Evolutionary conservation across 2,797 vertebrate species (phyloP).

Genomic region (Antrozous pallidus): DNA sequence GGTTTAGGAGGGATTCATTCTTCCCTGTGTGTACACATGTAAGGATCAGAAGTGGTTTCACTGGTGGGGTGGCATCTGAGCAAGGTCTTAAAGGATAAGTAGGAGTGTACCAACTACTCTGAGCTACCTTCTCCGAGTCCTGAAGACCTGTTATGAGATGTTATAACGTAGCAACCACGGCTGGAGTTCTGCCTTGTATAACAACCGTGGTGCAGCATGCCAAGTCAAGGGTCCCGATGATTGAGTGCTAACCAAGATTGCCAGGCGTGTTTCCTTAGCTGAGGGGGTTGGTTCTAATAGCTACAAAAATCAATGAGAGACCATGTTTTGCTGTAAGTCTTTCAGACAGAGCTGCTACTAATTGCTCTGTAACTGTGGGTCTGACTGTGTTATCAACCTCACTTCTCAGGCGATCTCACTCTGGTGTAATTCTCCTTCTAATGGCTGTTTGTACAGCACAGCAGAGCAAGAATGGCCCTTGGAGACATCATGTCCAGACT

Average conservation of each 20-base stretch:
- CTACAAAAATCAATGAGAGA: constrained; percentile 46
- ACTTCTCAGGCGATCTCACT: not conserved
- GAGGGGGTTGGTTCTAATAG: constrained; percentile 14
- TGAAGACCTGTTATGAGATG: not conserved
- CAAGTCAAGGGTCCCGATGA: not conserved
- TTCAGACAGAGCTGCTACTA: constrained; percentile 35
- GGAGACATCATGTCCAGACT: constrained; percentile 25
- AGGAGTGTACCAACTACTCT: too few species aligned
- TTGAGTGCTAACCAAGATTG: not conserved
- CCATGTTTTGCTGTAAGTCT: constrained; percentile 25
- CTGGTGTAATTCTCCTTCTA: constrained; percentile 29
- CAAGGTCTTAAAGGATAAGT: not conserved
- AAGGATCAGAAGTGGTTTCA: not conserved
- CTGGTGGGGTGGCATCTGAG: not conserved
- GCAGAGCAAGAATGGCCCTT: not conserved
- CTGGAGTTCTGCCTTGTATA: not conserved
- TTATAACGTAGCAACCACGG: not conserved
- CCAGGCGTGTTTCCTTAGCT: constrained; percentile 1
- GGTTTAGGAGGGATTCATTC: not conserved
- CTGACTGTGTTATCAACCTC: constrained; percentile 5
- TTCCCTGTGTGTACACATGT: not conserved
- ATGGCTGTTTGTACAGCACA: constrained; percentile 43
- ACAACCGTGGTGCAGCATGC: not conserved
- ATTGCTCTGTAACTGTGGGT: not conserved
- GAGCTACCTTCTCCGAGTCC: not conserved